phyloP scores from a whole-genome alignment of 2,113 vertebrate species.

The Hypanus sabinus region DNA sequence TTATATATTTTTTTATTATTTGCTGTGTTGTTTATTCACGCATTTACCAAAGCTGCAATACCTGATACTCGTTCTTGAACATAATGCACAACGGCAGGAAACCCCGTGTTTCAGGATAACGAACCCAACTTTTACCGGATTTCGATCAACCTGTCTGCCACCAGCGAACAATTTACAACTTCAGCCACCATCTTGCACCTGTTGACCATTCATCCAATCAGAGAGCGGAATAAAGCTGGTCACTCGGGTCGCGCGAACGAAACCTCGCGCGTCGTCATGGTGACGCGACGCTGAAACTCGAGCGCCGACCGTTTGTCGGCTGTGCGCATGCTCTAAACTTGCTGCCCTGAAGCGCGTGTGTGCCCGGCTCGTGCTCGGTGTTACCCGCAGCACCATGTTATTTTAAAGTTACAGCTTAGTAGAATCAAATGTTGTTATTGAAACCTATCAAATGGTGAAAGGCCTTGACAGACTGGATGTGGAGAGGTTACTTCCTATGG shows the following conservation, averaged over 20 bases:
- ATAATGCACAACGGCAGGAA: neutral
- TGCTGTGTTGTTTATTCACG: neutral
- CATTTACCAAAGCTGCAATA: neutral
- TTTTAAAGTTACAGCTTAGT: neutral
- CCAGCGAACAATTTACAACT: neutral
- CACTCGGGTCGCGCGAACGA: neutral
- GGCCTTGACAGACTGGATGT: no score
- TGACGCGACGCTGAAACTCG: neutral
- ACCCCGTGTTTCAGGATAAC: neutral
- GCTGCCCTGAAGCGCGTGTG: neutral
- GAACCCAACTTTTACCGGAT: neutral
- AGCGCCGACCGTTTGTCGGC: neutral
- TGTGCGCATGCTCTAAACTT: neutral
- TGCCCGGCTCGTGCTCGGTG: neutral
- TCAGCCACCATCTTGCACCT: conserved; percentile 11
- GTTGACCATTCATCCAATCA: neutral
- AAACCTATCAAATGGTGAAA: neutral
- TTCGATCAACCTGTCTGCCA: neutral
- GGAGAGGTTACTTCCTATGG: no score
- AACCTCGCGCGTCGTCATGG: neutral
- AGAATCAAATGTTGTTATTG: neutral
- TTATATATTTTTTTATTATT: neutral
- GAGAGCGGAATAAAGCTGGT: neutral
- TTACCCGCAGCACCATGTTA: neutral
- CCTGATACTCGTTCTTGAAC: conserved; percentile 44